Evolutionary conservation across 1,140 invertebrate genomes (phyloP).

Genomic region (Polypedilum vanderplanki): DNA sequence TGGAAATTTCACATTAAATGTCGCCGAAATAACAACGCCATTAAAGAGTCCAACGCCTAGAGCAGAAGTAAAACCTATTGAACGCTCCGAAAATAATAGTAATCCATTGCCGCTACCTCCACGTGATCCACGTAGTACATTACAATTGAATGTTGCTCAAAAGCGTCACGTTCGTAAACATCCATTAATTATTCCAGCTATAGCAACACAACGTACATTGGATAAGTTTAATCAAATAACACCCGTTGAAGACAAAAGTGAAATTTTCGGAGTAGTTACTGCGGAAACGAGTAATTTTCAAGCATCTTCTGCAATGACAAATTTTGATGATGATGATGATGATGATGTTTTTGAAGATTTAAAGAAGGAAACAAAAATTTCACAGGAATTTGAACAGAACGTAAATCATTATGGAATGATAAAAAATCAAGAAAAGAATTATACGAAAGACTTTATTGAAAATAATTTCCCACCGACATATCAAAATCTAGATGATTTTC

Average conservation of each 20-base stretch:
- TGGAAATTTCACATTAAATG: slow-evolving; percentile 32
- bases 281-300: slow-evolving; percentile 46
- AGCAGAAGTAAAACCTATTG: slow-evolving; percentile 23
- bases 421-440: slow-evolving; percentile 21
- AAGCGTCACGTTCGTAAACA: slow-evolving; percentile 79
- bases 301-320: slow-evolving; percentile 36
- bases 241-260: slow-evolving; percentile 35
- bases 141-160: slow-evolving; percentile 54
- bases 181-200: slow-evolving; percentile 73
- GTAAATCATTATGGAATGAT: slow-evolving; percentile 26
- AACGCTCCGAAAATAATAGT: slow-evolving; percentile 43
- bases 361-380: slow-evolving; percentile 16
- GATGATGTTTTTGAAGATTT: slow-evolving; percentile 26
- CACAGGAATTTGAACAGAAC: slow-evolving; percentile 24
- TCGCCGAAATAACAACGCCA: not conserved
- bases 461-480: slow-evolving; percentile 32
- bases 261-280: slow-evolving; percentile 29
- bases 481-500: slow-evolving; percentile 38
- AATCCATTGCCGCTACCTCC: slow-evolving; percentile 79
- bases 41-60: not conserved
- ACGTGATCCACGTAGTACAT: slow-evolving; percentile 62
- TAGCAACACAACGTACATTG: slow-evolving; percentile 53
- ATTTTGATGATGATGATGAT: slow-evolving; percentile 30
- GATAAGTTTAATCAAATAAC: slow-evolving; percentile 51
- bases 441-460: slow-evolving; percentile 21